These are phyloP conservation scores for Ariolimax columbianus DNA, from an alignment of 2,888 invertebrate genomes.

Conservation along the genomic window DNA sequence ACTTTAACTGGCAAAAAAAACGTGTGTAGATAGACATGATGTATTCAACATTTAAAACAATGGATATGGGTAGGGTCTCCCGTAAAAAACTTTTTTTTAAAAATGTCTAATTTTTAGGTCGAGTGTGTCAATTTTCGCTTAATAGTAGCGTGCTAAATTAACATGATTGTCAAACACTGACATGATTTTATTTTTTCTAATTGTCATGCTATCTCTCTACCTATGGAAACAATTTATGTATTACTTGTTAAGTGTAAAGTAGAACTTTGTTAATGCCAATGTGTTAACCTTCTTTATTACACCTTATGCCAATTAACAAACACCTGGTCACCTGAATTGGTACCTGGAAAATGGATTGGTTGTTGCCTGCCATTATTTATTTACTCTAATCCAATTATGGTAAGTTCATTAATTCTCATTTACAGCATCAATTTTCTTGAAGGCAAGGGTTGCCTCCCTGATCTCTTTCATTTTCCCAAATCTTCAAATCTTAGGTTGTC, in stretches of 20 bases:
- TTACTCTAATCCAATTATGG: conserved; percentile 23
- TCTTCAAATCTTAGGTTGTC: neutral
- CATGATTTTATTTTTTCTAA: neutral
- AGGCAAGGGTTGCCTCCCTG: conserved; percentile 2
- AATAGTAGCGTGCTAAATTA: too few relatives aligned
- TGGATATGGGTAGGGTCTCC: too few relatives aligned
- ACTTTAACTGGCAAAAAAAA: too few relatives aligned
- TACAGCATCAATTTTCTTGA: neutral
- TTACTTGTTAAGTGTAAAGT: neutral
- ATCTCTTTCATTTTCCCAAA: neutral
- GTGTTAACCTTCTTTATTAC: conserved; percentile 17
- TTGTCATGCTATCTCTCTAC: neutral
- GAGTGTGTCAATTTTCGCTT: too few relatives aligned
- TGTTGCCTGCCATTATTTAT: neutral
- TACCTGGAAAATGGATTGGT: conserved; percentile 14
- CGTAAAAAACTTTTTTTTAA: too few relatives aligned
- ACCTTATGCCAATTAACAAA: conserved; percentile 22
- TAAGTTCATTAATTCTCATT: conserved; percentile 23
- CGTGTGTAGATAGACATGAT: too few relatives aligned
- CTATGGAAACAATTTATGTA: neutral
- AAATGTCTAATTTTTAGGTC: too few relatives aligned
- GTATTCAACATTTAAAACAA: too few relatives aligned
- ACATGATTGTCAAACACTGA: too few relatives aligned
- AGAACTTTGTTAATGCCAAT: neutral
- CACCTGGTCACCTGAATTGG: conserved; percentile 7